A percentile compares a stretch with the other conserved stretches of the same genome.
These are phyloP conservation scores for Porphyrio hochstetteri DNA, from an alignment of 2,113 vertebrate species.

Conservation along the genomic window DNA sequence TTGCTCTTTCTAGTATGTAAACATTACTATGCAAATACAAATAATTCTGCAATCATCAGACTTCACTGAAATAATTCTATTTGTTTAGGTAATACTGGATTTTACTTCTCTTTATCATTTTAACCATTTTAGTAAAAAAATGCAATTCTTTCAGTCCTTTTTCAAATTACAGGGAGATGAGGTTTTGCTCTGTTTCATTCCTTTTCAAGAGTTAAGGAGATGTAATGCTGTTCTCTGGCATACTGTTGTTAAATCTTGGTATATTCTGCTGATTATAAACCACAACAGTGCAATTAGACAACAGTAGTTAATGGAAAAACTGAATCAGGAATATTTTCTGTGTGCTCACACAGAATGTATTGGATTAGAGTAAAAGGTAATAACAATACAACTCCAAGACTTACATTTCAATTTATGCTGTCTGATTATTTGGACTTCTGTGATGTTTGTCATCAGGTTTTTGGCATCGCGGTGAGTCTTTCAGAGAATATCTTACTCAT, in stretches of 20 bases:
- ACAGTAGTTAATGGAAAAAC: neutral
- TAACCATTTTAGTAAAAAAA: neutral
- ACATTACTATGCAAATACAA: slow-evolving; percentile 4
- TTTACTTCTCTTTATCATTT: neutral
- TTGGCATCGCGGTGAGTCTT: neutral
- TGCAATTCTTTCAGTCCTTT: neutral
- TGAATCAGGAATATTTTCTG: neutral
- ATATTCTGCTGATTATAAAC: neutral
- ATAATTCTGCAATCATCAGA: slow-evolving; percentile 18
- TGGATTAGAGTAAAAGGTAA: neutral
- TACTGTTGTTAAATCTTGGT: neutral
- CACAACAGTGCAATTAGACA: neutral
- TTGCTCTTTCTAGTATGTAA: neutral
- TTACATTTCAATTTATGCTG: neutral
- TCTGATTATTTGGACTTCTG: neutral
- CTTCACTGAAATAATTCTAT: neutral
- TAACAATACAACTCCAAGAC: neutral
- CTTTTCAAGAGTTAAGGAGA: neutral
- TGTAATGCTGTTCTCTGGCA: neutral
- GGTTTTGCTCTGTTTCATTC: neutral
- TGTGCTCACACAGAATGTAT: neutral
- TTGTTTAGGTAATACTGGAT: neutral
- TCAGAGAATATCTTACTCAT: neutral
- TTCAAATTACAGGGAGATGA: neutral
- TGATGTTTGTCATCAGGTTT: neutral